Percentiles rank a stretch among this genome's conserved stretches.
phyloP scores from a whole-genome alignment of 2,888 invertebrate species.

The Zygaena filipendulae region DNA sequence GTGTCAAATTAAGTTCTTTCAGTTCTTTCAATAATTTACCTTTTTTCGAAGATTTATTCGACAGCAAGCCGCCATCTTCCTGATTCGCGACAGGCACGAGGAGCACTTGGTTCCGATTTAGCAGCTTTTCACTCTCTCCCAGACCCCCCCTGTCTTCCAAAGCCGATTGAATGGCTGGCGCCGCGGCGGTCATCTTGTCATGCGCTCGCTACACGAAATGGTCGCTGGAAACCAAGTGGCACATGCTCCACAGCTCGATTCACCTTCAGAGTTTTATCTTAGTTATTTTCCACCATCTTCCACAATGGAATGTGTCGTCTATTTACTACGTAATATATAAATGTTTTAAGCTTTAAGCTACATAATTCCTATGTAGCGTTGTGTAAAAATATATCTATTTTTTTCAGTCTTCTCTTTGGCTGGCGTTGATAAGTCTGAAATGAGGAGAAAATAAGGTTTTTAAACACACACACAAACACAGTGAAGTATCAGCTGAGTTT shows the following conservation, averaged over 20 bases:
- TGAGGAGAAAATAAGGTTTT: slow-evolving; percentile 14
- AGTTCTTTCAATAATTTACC: too few relatives aligned
- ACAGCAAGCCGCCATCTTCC: slow-evolving; percentile 28
- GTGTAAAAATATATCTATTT: slow-evolving; percentile 14
- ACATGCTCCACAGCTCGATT: slow-evolving; percentile 13
- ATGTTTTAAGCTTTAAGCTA: too few relatives aligned
- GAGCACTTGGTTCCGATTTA: slow-evolving; percentile 31
- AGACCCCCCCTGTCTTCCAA: slow-evolving; percentile 28
- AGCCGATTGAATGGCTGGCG: slow-evolving; percentile 26
- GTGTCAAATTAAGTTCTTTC: too few relatives aligned
- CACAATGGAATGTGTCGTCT: slow-evolving; percentile 17
- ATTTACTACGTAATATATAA: slow-evolving; percentile 17
- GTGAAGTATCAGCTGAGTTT: too few relatives aligned
- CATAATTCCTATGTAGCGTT: slow-evolving; percentile 21
- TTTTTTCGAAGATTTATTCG: slow-evolving; percentile 53
- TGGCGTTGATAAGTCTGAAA: slow-evolving; percentile 27
- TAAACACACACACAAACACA: too few relatives aligned
- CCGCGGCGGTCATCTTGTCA: slow-evolving; percentile 36
- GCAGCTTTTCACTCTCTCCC: slow-evolving; percentile 44
- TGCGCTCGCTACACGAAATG: slow-evolving; percentile 25
- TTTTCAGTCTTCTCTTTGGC: slow-evolving; percentile 34
- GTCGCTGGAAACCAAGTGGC: slow-evolving; percentile 21
- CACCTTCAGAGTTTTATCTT: slow-evolving; percentile 1
- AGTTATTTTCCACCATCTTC: background rate
- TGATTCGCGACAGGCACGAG: slow-evolving; percentile 24